Base-by-base conservation (phyloP, 2,888 invertebrate species). In the Platypus cylindrus region DNA sequence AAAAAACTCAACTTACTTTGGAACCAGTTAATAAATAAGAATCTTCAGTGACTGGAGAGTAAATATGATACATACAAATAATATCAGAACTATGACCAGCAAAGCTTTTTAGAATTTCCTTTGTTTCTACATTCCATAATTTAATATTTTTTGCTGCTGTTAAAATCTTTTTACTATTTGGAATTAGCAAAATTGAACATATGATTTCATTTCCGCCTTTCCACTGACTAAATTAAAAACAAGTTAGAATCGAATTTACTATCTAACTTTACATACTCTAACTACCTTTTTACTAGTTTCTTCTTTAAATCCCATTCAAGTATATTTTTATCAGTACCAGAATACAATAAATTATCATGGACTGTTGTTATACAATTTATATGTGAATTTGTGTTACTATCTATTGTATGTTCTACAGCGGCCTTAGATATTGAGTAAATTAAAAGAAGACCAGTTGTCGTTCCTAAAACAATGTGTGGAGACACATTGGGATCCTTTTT, bases 391-490 rank as follows among this genome's bases (percentile, higher is more conserved):
- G 56, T 56, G 17, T 54, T 49, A 43, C 60, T 73, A 38, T 63
- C 60, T 51, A 79, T 58, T 13, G 68, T 64, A 18, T 63, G 70
- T 48, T 75, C 71, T 15, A 80, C 60, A 56, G 72, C 71, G 13
- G 72, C 77, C 56, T 74, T 72, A 3, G 69, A 59, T 16, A 79
- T 64, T 30, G 78, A 79, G 55, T 83, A 87, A 41, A 85, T 58
- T 18, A 81, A 63, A 33, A 87, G 64, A 44, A 70, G 70, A 32
- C 87, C 86, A 47, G 71, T 72, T 2, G 67, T 66, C 13, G 83
- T 82, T 30, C 86, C 86, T 55, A 87, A 63, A 1, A 74, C 79
- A 53, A 86, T 63, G 44, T 75, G 63, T 37, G 70, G 65, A 35
- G 55, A 56, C 24, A 40, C 34, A 15, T 59, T 59, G 32, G 62